A percentile compares a stretch with the other conserved stretches of the same genome.
phyloP scores from a whole-genome alignment of 2,797 vertebrate species.

The Masticophis lateralis region DNA sequence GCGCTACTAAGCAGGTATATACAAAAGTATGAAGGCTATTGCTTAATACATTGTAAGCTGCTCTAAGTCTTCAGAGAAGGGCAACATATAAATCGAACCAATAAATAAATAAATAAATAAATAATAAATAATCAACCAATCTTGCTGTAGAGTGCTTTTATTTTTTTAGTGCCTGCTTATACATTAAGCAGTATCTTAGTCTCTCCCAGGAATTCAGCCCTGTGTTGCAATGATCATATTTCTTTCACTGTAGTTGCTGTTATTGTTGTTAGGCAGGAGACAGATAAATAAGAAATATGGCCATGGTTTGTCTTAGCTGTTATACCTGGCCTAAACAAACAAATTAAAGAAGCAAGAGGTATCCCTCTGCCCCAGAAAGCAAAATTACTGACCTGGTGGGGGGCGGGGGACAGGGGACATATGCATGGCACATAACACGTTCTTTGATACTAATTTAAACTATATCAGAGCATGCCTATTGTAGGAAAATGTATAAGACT shows the following conservation, averaged over 20 bases:
- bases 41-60: no score
- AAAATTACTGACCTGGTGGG: not conserved
- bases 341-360: conserved; percentile 10
- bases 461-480: not conserved
- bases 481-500: not conserved
- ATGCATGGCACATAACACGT: not conserved
- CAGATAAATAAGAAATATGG: conserved; percentile 52
- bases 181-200: conserved; percentile 32
- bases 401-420: not conserved
- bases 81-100: no score
- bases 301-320: not conserved
- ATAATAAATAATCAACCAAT: conserved; percentile 30
- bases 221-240: conserved; percentile 32
- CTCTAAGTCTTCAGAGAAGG: no score
- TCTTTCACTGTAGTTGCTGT: conserved; percentile 22
- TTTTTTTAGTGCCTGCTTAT: conserved; percentile 32
- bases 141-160: conserved; percentile 24
- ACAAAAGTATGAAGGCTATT: no score
- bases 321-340: conserved; percentile 17
- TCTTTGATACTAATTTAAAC: not conserved
- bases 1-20: no score
- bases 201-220: conserved; percentile 19
- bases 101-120: no score
- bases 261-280: conserved; percentile 20
- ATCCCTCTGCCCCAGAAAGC: conserved; percentile 1